These are phyloP conservation scores for Macrosiphum euphorbiae DNA, from an alignment of 2,888 invertebrate genomes.

Conservation along the genomic window DNA sequence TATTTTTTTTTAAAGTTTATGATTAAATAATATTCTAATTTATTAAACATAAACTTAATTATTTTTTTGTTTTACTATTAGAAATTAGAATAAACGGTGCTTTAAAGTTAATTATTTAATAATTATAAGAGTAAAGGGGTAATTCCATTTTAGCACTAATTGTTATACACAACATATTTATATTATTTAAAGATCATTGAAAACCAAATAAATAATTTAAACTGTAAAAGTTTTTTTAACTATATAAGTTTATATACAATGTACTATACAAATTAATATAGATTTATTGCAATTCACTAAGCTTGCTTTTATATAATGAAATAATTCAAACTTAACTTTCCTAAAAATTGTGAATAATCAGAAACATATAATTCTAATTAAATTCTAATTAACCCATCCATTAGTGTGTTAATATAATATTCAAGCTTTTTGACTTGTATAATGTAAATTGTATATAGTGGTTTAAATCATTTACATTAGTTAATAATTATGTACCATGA, in stretches of 20 bases:
- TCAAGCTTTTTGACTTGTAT: constrained; percentile 3
- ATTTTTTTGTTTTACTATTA: constrained; percentile 22
- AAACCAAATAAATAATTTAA: background rate
- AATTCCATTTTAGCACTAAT: background rate
- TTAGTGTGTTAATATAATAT: background rate
- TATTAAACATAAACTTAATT: constrained; percentile 41
- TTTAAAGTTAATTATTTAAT: constrained; percentile 39
- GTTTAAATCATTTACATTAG: background rate
- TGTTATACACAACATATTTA: background rate
- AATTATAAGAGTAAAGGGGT: background rate
- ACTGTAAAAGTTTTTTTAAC: no score
- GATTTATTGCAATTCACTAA: background rate
- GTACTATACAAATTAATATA: background rate
- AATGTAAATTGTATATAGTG: background rate
- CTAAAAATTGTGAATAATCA: background rate
- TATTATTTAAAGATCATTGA: constrained; percentile 14
- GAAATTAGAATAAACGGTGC: constrained; percentile 32
- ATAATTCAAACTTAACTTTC: background rate
- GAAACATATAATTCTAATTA: background rate
- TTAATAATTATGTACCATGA: background rate
- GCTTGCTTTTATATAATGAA: background rate
- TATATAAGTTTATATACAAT: background rate
- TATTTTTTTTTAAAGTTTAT: constrained; percentile 27
- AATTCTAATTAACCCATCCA: constrained; percentile 11
- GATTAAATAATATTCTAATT: constrained; percentile 10